Base-by-base conservation (phyloP, 2,888 invertebrate species). In the Thymelicus sylvestris region DNA sequence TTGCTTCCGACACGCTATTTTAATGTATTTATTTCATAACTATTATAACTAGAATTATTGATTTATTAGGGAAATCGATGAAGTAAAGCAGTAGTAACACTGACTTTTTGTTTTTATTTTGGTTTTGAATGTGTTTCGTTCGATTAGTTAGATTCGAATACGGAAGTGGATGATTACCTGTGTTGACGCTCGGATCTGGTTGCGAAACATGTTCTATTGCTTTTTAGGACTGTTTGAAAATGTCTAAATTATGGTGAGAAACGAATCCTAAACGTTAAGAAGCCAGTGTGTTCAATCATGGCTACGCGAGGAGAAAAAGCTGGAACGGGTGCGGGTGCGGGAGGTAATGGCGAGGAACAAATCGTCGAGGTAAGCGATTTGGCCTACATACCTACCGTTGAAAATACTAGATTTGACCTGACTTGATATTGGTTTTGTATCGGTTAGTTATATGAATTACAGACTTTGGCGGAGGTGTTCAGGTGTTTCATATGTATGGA, bases 401-500 rank as follows among this genome's bases (percentile, higher is more conserved):
- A 86, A 84, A 86, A 81, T 76, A 73, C 55, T 77, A 71, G 76
- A 76, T 80, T 78, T 82, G 80, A 81, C 80, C 78, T 63, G 48
- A 41, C 47, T 69, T 6, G 47, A 61, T 68, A 48, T 50, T 75
- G 77, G 73, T 82, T 74, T 81, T 81, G 76, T 78, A 81, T 78
- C 79, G 77, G 77, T 82, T 86, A 71, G 73, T 74, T 74, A 74
- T 76, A 73, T 70, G 68, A 80, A 74, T 87, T 84, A 86, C 93
- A 97, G 97, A 97, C 97, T 72, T 89, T 98, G 85, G 97, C 98
- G 68, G 98, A 98, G 92, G 98, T 98, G 67, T 98, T 98, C 89
- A 96, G 98, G 85, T 98, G 98, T 92, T 98, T 98, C 91, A 98
- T 98, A 86, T 98, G 98, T 90, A 98, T 98, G 98, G 98, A 98